Evolutionary conservation across 2,797 vertebrate species (phyloP).

Genomic region (Okamejei kenojei): DNA sequence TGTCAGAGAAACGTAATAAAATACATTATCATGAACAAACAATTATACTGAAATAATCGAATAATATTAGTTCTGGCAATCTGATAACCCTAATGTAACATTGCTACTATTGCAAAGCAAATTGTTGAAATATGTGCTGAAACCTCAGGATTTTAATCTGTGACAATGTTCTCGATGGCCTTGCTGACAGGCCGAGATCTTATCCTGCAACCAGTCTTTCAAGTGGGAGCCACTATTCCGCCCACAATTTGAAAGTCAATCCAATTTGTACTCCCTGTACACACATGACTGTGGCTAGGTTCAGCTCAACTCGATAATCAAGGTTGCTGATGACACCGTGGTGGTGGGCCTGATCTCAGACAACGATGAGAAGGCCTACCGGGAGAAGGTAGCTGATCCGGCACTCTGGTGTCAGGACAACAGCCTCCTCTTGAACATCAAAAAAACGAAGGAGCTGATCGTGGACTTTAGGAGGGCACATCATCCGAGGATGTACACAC

Average conservation of each 20-base stretch:
- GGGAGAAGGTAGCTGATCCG: too few relatives aligned
- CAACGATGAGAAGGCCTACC: too few relatives aligned
- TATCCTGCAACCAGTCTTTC: not conserved
- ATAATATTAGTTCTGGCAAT: not conserved
- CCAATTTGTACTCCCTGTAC: too few relatives aligned
- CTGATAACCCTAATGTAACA: not conserved
- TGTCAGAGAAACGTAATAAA: constrained; percentile 36
- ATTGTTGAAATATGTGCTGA: not conserved
- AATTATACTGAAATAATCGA: constrained; percentile 9
- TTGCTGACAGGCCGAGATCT: not conserved
- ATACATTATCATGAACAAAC: not conserved
- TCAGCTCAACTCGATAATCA: too few relatives aligned
- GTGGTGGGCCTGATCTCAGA: too few relatives aligned
- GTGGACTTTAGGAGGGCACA: too few relatives aligned
- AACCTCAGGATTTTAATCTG: not conserved
- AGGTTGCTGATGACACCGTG: too few relatives aligned
- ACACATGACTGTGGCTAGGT: too few relatives aligned
- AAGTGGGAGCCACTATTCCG: not conserved
- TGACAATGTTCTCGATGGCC: not conserved
- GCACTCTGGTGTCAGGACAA: too few relatives aligned
- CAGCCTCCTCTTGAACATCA: too few relatives aligned
- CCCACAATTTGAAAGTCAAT: not conserved
- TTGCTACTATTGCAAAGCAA: not conserved
- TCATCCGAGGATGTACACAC: too few relatives aligned
- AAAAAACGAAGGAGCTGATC: too few relatives aligned